A percentile compares a stretch with the other conserved stretches of the same genome.
Evolutionary conservation across 2,113 vertebrate species (phyloP).

Genomic region (Ptychochromis oligacanthus): DNA sequence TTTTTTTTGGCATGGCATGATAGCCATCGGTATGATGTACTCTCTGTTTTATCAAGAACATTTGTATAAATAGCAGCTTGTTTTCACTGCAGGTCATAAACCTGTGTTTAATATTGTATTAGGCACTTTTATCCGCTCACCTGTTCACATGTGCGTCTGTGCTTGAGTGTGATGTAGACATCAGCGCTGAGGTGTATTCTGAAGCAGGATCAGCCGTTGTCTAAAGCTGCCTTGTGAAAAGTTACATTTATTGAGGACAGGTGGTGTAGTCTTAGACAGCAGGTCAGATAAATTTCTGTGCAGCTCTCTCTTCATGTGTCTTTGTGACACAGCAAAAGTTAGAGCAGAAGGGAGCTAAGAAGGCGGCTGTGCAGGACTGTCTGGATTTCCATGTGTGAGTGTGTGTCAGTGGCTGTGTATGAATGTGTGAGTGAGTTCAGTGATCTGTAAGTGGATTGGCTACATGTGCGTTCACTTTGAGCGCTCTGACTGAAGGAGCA

Average conservation of each 20-base stretch:
- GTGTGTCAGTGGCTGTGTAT: slow-evolving; percentile 43
- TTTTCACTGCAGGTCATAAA: slow-evolving; percentile 14
- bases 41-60: neutral
- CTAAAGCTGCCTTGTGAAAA: slow-evolving; percentile 46
- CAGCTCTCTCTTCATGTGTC: slow-evolving; percentile 16
- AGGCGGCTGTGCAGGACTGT: neutral
- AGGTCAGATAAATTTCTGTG: slow-evolving; percentile 27
- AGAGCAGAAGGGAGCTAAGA: neutral
- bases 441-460: slow-evolving; percentile 55
- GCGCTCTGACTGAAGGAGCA: slow-evolving; percentile 60
- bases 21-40: slow-evolving; percentile 2
- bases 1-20: neutral
- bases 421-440: slow-evolving; percentile 54
- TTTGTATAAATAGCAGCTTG: slow-evolving; percentile 11
- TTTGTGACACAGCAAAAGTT: slow-evolving; percentile 20
- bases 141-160: slow-evolving; percentile 29
- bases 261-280: slow-evolving; percentile 40
- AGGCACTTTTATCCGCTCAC: slow-evolving; percentile 24
- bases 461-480: slow-evolving; percentile 70
- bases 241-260: slow-evolving; percentile 67
- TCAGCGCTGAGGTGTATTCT: slow-evolving; percentile 51
- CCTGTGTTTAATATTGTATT: slow-evolving; percentile 3
- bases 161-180: slow-evolving; percentile 46
- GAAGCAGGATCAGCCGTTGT: slow-evolving; percentile 53
- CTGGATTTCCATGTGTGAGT: slow-evolving; percentile 51